Percentiles rank a stretch among this genome's conserved stretches.
phyloP scores from a whole-genome alignment of 2,113 vertebrate species.

The Daphoenositta chrysoptera region DNA sequence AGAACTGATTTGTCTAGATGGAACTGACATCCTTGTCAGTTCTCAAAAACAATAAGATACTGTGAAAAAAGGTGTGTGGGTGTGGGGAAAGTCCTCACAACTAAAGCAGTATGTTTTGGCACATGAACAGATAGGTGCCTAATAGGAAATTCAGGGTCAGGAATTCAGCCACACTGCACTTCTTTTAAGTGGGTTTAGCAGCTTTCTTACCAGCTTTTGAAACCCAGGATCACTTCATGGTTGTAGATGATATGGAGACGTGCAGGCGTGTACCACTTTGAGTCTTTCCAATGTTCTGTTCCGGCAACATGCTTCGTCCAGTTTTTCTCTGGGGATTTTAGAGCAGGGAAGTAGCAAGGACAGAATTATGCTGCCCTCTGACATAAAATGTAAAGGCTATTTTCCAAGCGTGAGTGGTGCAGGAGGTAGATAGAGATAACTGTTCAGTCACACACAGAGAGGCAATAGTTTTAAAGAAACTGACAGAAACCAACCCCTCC shows the following conservation, averaged over 20 bases:
- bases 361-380: background rate
- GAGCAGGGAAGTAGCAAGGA: background rate
- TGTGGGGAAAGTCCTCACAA: background rate
- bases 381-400: background rate
- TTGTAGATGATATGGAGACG: accelerated
- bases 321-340: background rate
- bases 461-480: background rate
- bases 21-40: background rate
- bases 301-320: background rate
- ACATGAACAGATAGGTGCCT: background rate
- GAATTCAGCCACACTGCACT: background rate
- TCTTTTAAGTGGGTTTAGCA: background rate
- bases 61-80: background rate
- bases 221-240: background rate
- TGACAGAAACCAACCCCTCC: background rate
- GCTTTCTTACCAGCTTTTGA: background rate
- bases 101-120: background rate
- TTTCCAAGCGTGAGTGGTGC: background rate
- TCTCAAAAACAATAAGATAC: background rate
- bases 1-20: background rate
- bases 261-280: too few species aligned
- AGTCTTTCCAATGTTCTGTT: background rate
- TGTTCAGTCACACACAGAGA: background rate
- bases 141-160: background rate
- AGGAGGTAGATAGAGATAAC: background rate